Evolutionary conservation across 2,797 vertebrate species (phyloP), one percentile per base, ranked within the genome.

Genomic region (Chaenodraco wilsoni): DNA sequence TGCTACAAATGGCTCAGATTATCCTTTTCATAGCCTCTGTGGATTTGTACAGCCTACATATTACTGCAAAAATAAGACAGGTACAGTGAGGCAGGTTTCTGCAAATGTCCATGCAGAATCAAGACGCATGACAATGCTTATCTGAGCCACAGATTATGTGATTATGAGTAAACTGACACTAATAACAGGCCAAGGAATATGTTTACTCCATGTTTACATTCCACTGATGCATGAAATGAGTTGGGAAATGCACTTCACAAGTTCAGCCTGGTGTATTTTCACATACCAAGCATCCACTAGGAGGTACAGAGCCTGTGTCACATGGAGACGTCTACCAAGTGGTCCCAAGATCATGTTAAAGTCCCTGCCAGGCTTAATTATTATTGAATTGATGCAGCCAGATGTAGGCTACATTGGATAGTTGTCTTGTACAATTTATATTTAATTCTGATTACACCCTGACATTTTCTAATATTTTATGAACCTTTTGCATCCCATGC

Each of bases 191-290:
- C 92, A 93, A 92, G 90, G 91, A 93, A 91, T 83, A 90, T 82
- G 92, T 94, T 93, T 94, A 94, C 92, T 90, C 87, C 84, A 87
- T 94, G 92, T 93, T 94, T 94, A 94, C 93, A 93, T 94, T 94
- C 91, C 89, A 93, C 82, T 83, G 85, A 87, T 85, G 78, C 77
- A 63, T 82, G 85, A 87, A 86, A 88, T 77, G 67, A 84, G 71
- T 88, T 83, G 81, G 86, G 69, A 76, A 84, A 84, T 85, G 84
- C 84, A 89, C 84, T 88, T 88, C 78, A 82, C 73, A 55, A 65
- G 57, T 80, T 82, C 63, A 83, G 73, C 79, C 75, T 85, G 78
- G 77, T 90, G 78, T 87, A 81, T 85, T 87, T 88, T 82, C 65
- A 75, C 76, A 85, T 69, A 69, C 82, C 62, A 76, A 74, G 74